A percentile compares a stretch with the other conserved stretches of the same genome.
Evolutionary conservation across 2,888 invertebrate genomes (phyloP).

Genomic region (Gasteruption jaculator): DNA sequence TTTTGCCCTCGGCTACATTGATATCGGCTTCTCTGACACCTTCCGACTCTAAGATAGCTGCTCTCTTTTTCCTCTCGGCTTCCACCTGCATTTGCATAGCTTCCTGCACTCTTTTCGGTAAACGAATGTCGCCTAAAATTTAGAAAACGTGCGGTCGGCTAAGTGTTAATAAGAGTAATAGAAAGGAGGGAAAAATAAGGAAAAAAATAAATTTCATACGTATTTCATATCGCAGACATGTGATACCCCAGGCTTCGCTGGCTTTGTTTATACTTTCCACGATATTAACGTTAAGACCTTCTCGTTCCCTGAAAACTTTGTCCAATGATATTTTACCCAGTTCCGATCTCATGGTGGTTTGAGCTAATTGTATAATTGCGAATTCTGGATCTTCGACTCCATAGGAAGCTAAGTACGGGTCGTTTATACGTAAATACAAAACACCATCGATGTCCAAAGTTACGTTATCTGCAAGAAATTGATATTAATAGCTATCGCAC

Average conservation of each 20-base stretch:
- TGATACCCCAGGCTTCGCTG: conserved; percentile 96
- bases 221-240: conserved; percentile 93
- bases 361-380: conserved; percentile 97
- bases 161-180: too few species aligned
- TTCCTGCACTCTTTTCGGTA: conserved; percentile 90
- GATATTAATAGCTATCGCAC: background rate
- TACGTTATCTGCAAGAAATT: conserved; percentile 75
- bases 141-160: background rate
- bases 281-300: conserved; percentile 89
- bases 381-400: conserved; percentile 99
- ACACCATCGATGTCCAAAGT: conserved; percentile 96
- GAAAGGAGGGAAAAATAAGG: too few species aligned
- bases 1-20: conserved; percentile 95
- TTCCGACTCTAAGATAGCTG: conserved; percentile 95
- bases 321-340: conserved; percentile 96
- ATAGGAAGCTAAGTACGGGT: conserved; percentile 93
- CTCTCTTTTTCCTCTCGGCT: conserved; percentile 94
- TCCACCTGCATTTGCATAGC: conserved; percentile 99
- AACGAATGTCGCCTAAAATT: conserved; percentile 73
- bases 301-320: conserved; percentile 94
- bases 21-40: conserved; percentile 88
- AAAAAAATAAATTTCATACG: conserved; percentile 57
- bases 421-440: conserved; percentile 85
- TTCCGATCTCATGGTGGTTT: conserved; percentile 99
- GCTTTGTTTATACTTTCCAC: conserved; percentile 98